phyloP scores from a whole-genome alignment of 2,797 vertebrate species.

The Momotus momota region DNA sequence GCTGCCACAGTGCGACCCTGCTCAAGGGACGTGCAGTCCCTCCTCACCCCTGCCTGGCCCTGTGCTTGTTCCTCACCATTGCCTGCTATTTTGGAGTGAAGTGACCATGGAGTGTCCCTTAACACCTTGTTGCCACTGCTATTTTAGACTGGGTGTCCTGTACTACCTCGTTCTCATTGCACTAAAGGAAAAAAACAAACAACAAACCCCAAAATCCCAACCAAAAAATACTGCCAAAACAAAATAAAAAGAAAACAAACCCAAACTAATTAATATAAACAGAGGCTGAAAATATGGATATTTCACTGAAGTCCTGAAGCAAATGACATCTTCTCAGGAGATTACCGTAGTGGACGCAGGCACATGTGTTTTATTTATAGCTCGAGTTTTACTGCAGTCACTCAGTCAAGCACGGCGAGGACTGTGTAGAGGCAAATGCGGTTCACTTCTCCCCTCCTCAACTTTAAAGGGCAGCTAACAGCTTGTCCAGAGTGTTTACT shows the following conservation, averaged over 20 bases:
- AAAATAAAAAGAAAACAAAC: not conserved
- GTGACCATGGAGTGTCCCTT: not conserved
- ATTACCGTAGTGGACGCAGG: not conserved
- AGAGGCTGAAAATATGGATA: not conserved
- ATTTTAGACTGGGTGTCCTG: not conserved
- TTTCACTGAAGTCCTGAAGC: not conserved
- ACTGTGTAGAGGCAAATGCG: not conserved
- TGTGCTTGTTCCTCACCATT: not conserved
- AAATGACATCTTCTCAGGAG: constrained; percentile 12
- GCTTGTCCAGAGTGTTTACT: not conserved
- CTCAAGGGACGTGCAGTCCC: not conserved
- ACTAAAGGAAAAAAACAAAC: not conserved
- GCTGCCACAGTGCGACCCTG: not conserved
- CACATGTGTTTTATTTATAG: constrained; percentile 55
- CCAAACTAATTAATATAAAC: not conserved
- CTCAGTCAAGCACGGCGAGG: not conserved
- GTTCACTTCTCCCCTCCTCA: constrained; percentile 4
- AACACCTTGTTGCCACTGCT: not conserved
- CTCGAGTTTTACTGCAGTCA: constrained; percentile 41
- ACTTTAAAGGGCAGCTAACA: constrained; percentile 27
- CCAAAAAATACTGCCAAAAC: not conserved
- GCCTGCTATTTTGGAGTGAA: not conserved
- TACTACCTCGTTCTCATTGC: not conserved
- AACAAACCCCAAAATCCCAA: accelerated
- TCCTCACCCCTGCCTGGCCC: not conserved